Evolutionary conservation across 2,888 invertebrate species (phyloP).

Genomic region (Plebejus anna): DNA sequence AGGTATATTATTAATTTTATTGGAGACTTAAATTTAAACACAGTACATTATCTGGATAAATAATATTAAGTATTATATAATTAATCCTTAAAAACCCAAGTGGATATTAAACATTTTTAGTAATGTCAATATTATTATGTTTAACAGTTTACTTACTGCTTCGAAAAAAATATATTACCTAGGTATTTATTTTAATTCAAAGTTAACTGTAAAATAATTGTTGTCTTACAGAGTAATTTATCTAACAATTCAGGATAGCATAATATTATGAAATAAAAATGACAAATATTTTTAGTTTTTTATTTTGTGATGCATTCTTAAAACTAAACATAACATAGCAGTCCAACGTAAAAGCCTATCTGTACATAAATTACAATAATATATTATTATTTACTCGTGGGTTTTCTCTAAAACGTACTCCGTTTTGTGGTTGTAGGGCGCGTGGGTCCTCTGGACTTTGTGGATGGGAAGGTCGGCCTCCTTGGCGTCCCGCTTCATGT

Average conservation of each 20-base stretch:
- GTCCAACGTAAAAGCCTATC: conserved; percentile 8
- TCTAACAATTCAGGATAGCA: too few species aligned
- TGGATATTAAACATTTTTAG: too few species aligned
- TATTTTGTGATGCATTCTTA: conserved; percentile 27
- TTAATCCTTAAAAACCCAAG: too few species aligned
- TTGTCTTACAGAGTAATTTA: too few species aligned
- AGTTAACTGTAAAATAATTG: not conserved
- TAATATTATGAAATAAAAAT: not conserved
- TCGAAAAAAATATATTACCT: too few species aligned
- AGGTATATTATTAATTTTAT: too few species aligned
- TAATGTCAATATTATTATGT: too few species aligned
- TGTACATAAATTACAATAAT: not conserved
- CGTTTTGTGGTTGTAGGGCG: conserved; percentile 34
- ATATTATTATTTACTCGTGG: conserved; percentile 26
- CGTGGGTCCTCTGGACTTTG: conserved; percentile 38
- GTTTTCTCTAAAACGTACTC: conserved; percentile 34
- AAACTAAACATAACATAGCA: conserved; percentile 19
- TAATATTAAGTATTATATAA: too few species aligned
- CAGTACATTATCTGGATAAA: too few species aligned
- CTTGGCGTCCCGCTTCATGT: conserved; percentile 59
- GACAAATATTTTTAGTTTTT: not conserved
- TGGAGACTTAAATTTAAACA: too few species aligned
- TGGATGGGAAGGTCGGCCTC: conserved; percentile 36
- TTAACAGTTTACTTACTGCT: too few species aligned
- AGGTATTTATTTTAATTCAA: too few species aligned